Evolutionary conservation across 2,888 invertebrate species (phyloP).

Genomic region (Drosophila cracens): DNA sequence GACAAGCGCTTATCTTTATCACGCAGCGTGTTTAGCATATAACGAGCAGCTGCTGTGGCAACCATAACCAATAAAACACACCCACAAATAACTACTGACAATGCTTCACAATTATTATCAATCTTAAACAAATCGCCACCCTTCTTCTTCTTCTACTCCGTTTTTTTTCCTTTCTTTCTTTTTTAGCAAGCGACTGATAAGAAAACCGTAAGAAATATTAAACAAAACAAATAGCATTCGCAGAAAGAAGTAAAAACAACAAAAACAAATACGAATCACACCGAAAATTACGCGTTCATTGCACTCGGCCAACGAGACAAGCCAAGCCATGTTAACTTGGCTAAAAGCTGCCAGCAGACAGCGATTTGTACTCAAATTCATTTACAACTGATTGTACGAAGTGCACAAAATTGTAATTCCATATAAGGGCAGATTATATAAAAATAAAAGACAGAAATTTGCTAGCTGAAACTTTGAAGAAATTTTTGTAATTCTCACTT

Average conservation of each 20-base stretch:
- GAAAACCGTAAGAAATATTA: constrained; percentile 30
- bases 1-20: constrained; percentile 38
- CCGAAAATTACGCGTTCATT: constrained; percentile 59
- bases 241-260: constrained; percentile 6
- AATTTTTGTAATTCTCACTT: not conserved
- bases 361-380: constrained; percentile 30
- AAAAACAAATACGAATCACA: constrained; percentile 38
- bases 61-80: constrained; percentile 8
- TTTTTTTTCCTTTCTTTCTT: constrained; percentile 8
- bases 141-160: not conserved
- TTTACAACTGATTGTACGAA: constrained; percentile 4
- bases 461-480: not conserved
- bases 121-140: not conserved
- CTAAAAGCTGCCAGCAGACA: constrained; percentile 47
- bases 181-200: constrained; percentile 72
- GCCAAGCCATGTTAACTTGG: constrained; percentile 41
- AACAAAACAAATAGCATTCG: constrained; percentile 41
- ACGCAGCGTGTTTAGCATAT: constrained; percentile 20
- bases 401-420: not conserved
- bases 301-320: constrained; percentile 57
- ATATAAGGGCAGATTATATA: not conserved
- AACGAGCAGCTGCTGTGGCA: constrained; percentile 33
- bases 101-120: constrained; percentile 9
- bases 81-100: constrained; percentile 6
- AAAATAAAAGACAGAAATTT: not conserved